Percentiles rank a stretch among this genome's conserved stretches.
These are phyloP conservation scores for Apocheima hispidaria DNA, from an alignment of 2,888 invertebrate species.

Conservation along the genomic window DNA sequence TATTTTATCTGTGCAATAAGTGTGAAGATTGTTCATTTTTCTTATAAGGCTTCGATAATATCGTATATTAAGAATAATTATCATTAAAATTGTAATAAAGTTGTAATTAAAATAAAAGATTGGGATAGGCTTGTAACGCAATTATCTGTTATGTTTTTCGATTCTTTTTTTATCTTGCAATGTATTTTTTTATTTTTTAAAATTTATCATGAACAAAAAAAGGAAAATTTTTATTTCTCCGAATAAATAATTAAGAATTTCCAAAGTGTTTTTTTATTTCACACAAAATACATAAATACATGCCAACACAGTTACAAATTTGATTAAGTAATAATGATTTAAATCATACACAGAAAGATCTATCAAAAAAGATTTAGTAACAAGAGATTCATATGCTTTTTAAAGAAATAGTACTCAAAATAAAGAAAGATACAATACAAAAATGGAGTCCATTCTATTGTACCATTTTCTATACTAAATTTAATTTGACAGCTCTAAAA, in stretches of 20 bases:
- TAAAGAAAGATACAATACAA: background rate
- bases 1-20: conserved; percentile 81
- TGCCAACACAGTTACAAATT: conserved; percentile 2
- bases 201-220: conserved; percentile 65
- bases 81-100: conserved; percentile 79
- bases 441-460: no score
- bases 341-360: background rate
- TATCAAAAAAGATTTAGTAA: background rate
- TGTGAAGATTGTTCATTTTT: conserved; percentile 73
- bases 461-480: no score
- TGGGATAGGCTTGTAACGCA: conserved; percentile 77
- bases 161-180: conserved; percentile 62
- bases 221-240: conserved; percentile 77
- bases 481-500: no score
- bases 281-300: conserved; percentile 16
- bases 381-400: background rate
- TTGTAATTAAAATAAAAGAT: conserved; percentile 72
- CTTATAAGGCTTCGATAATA: conserved; percentile 63
- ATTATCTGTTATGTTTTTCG: conserved; percentile 77
- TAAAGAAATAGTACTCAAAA: background rate
- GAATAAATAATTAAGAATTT: conserved; percentile 83
- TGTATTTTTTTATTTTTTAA: conserved; percentile 67
- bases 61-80: conserved; percentile 60
- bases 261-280: conserved; percentile 65
- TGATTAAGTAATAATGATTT: no score